A percentile compares a stretch with the other conserved stretches of the same genome.
Conservation (phyloP, 1,140 invertebrate species). For the Trichonephila inaurata region DNA sequence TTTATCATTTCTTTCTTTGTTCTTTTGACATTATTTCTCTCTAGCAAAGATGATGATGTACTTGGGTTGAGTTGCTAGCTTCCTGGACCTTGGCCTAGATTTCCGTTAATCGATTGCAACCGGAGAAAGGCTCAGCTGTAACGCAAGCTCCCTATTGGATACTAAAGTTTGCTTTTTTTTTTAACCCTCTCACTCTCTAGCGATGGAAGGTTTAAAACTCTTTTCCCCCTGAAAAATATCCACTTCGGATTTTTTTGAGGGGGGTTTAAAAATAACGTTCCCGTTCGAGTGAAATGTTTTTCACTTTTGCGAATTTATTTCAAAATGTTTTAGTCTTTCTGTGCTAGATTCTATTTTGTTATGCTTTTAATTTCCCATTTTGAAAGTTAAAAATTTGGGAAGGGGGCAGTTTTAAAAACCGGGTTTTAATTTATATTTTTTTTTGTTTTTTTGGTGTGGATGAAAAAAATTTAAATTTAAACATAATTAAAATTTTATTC, state of each 20-base stretch:
- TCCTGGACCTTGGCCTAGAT: conserved; percentile 74
- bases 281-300: neutral
- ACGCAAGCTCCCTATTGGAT: conserved; percentile 25
- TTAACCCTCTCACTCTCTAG: neutral
- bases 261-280: neutral
- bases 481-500: no score
- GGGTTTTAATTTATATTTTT: no score
- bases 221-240: neutral
- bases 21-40: conserved; percentile 14
- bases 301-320: neutral
- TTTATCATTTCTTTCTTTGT: conserved; percentile 32
- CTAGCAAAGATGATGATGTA: conserved; percentile 33
- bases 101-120: conserved; percentile 66
- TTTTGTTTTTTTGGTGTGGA: no score
- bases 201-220: conserved; percentile 14
- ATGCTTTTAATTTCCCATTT: no score
- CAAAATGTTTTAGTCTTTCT: no score
- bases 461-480: no score
- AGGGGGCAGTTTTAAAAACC: no score
- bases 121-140: conserved; percentile 55
- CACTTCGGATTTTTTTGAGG: neutral
- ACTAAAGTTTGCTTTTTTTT: conserved; percentile 30
- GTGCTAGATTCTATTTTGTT: no score
- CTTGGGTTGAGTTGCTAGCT: conserved; percentile 64
- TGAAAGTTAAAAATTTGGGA: no score